Base-by-base conservation (phyloP, 1,140 invertebrate genomes). In the Episyrphus balteatus region DNA sequence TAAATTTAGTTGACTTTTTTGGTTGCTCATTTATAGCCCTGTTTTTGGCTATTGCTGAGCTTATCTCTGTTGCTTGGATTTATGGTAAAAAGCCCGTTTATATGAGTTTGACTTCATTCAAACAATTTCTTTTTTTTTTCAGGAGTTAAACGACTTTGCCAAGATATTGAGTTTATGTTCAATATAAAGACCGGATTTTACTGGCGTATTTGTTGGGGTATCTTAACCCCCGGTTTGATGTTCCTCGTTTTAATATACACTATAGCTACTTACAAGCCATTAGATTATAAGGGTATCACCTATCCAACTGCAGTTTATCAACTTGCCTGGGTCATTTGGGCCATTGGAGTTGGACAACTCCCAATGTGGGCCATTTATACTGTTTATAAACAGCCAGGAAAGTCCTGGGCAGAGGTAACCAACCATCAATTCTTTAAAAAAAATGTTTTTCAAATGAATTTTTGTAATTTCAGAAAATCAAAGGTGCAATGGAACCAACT, bases 1-100 rank as follows among this genome's bases (percentile, higher is more conserved):
- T 95, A 21, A 84, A 80, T 46, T 66, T 95, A 14, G 81, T 94
- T 30, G 90, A 95, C 63, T 81, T 81, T 56, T 94, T 86, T 62
- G 88, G 83, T 9, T 83, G 83, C 21, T 84, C 86, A 2, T 86
- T 88, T 52, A 78, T 88, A 43, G 80, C 86, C 15, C 77, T 88
- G 45, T 75, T 88, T 43, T 72, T 88, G 26, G 83, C 83, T 7
- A 80, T 82, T 11, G 70, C 80, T 17, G 84, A 91, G 68, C 75
- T 85, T 3, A 67, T 79, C 19, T 81, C 75, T 8, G 66, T 88
- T 7, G 73, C 77, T 30, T 90, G 83, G 80, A 73, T 89, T 45
- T 91, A 91, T 55, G 86, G 86, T 13, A 18, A 41, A 8, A 26
- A 26, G 21, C 34, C 13, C 17, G 18, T 36, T 18, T 42, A 18